Percentiles rank a stretch among this genome's conserved stretches.
Evolutionary conservation across 2,113 vertebrate species (phyloP).

Genomic region (Rhinogobius similis): DNA sequence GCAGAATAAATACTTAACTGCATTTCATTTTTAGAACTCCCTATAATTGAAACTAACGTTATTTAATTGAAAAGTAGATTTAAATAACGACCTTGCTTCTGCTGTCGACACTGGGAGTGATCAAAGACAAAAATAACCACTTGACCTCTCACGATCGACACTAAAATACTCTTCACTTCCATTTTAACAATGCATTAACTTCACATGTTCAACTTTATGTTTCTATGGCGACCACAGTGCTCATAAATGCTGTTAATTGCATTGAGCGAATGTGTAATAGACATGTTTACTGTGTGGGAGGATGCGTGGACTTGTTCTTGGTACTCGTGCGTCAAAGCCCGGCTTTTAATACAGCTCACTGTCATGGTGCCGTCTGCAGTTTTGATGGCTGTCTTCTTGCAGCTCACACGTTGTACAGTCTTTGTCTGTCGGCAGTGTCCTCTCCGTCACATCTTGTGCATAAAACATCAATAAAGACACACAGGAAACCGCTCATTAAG

Average conservation of each 20-base stretch:
- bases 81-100: no score
- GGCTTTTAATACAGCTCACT: conserved; percentile 16
- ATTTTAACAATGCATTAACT: not conserved
- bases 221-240: conserved; percentile 13
- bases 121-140: no score
- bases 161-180: not conserved
- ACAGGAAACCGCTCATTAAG: conserved; percentile 10
- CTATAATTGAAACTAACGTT: no score
- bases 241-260: conserved; percentile 10
- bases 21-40: no score
- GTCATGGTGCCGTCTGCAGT: not conserved
- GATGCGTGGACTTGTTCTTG: conserved; percentile 8
- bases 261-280: not conserved
- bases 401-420: not conserved
- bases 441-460: conserved; percentile 7
- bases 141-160: no score
- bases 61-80: no score
- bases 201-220: conserved; percentile 1
- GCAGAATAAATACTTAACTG: no score
- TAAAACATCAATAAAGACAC: conserved; percentile 4
- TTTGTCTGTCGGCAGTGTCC: conserved; percentile 3
- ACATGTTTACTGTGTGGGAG: conserved; percentile 17
- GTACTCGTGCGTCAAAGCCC: conserved; percentile 16
- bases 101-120: no score
- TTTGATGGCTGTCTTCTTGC: conserved; percentile 4